Conservation (phyloP, 2,113 vertebrate genomes). For the Falcunculus frontatus region DNA sequence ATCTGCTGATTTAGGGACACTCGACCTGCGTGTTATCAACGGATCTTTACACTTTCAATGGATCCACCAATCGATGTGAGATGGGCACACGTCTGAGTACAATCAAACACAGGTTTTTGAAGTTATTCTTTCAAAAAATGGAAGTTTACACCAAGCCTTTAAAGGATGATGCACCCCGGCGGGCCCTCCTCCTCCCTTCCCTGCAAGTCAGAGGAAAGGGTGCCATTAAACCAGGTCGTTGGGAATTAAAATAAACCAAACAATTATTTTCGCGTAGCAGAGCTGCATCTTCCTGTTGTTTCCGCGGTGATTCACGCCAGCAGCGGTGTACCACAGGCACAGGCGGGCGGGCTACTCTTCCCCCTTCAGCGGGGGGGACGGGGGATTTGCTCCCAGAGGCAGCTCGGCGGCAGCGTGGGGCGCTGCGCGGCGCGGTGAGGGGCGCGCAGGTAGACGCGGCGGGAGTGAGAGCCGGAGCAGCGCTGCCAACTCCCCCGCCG, state of each 20-base stretch:
- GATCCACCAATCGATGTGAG: neutral
- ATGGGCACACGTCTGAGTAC: neutral
- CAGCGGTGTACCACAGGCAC: neutral
- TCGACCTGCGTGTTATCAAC: neutral
- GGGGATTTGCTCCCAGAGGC: neutral
- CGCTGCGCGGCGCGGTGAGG: neutral
- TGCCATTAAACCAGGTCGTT: neutral
- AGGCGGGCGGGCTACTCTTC: neutral
- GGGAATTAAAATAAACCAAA: neutral
- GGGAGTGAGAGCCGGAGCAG: neutral
- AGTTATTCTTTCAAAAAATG: neutral
- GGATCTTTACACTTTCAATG: neutral
- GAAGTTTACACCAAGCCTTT: slow-evolving; percentile 20
- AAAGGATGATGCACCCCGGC: neutral
- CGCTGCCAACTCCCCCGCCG: neutral
- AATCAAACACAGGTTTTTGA: neutral
- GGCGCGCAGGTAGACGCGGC: neutral
- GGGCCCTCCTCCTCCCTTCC: neutral
- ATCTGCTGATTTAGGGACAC: neutral
- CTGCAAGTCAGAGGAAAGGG: neutral
- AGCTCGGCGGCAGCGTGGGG: neutral
- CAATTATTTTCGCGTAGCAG: neutral
- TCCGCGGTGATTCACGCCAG: neutral
- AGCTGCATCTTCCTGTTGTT: neutral
- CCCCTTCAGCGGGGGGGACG: neutral